Evolutionary conservation across 2,888 invertebrate genomes (phyloP).

Genomic region (Acrocera orbiculus): DNA sequence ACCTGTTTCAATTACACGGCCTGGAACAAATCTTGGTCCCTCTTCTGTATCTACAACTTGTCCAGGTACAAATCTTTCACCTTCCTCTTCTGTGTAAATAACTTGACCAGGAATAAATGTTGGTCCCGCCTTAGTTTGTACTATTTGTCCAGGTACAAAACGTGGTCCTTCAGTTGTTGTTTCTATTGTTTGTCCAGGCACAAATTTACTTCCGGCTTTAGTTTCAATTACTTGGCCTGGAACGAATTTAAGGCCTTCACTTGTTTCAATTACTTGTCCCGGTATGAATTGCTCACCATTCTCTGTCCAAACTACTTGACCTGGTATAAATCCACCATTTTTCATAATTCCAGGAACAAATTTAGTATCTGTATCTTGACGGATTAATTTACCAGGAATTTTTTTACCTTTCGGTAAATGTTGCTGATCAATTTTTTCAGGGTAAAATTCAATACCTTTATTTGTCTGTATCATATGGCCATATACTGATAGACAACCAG

Average conservation of each 20-base stretch:
- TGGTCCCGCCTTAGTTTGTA: constrained; percentile 55
- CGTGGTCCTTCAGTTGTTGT: constrained; percentile 52
- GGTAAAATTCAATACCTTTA: constrained; percentile 47
- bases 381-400: constrained; percentile 44
- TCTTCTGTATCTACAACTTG: constrained; percentile 56
- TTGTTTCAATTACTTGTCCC: constrained; percentile 53
- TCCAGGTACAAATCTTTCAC: constrained; percentile 38
- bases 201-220: constrained; percentile 49
- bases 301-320: constrained; percentile 50
- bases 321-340: constrained; percentile 47
- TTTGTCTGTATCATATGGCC: constrained; percentile 49
- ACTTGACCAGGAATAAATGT: constrained; percentile 65
- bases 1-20: constrained; percentile 53
- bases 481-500: constrained; percentile 38
- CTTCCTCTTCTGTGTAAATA: constrained; percentile 35
- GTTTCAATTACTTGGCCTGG: constrained; percentile 59
- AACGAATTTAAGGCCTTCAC: constrained; percentile 51
- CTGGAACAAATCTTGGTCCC: constrained; percentile 51
- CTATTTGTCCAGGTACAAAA: constrained; percentile 63
- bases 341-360: constrained; percentile 54
- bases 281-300: constrained; percentile 53
- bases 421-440: constrained; percentile 26
- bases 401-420: constrained; percentile 39
- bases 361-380: constrained; percentile 40
- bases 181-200: constrained; percentile 54